Evolutionary conservation across 2,888 invertebrate genomes (phyloP).

Genomic region (Agrilus cyanescens): DNA sequence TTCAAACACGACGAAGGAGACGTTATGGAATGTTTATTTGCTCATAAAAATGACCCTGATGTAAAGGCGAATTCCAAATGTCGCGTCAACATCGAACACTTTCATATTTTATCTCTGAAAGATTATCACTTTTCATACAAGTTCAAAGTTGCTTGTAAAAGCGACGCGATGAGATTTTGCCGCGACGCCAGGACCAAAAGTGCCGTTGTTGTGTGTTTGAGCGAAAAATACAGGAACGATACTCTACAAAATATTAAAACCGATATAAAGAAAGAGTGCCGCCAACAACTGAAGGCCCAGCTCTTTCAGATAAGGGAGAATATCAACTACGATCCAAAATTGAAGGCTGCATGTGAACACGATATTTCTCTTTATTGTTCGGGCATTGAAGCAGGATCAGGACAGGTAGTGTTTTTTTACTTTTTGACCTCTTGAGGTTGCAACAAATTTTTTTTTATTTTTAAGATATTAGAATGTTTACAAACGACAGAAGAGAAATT

Average conservation of each 20-base stretch:
- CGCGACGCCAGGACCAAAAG: slow-evolving; percentile 60
- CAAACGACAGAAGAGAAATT: slow-evolving; percentile 49
- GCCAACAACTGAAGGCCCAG: slow-evolving; percentile 83
- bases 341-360: slow-evolving; percentile 67
- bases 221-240: slow-evolving; percentile 83
- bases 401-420: slow-evolving; percentile 33
- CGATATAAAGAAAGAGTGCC: slow-evolving; percentile 75
- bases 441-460: slow-evolving; percentile 15
- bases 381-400: slow-evolving; percentile 54
- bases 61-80: slow-evolving; percentile 73
- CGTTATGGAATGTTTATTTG: slow-evolving; percentile 87
- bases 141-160: slow-evolving; percentile 88
- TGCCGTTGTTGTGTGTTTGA: slow-evolving; percentile 76
- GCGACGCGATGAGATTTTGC: slow-evolving; percentile 59
- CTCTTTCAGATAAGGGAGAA: slow-evolving; percentile 86
- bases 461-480: slow-evolving; percentile 71
- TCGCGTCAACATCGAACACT: slow-evolving; percentile 89
- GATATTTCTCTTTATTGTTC: slow-evolving; percentile 69
- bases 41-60: slow-evolving; percentile 79
- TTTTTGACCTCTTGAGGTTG: neutral
- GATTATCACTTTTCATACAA: slow-evolving; percentile 89
- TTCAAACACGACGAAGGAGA: slow-evolving; percentile 71
- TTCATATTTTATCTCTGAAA: slow-evolving; percentile 86
- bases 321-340: slow-evolving; percentile 70
- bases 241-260: slow-evolving; percentile 65